A percentile compares a stretch with the other conserved stretches of the same genome.
These are phyloP conservation scores for Sinhomidia bicolor DNA, from an alignment of 2,888 invertebrate species.

Conservation along the genomic window DNA sequence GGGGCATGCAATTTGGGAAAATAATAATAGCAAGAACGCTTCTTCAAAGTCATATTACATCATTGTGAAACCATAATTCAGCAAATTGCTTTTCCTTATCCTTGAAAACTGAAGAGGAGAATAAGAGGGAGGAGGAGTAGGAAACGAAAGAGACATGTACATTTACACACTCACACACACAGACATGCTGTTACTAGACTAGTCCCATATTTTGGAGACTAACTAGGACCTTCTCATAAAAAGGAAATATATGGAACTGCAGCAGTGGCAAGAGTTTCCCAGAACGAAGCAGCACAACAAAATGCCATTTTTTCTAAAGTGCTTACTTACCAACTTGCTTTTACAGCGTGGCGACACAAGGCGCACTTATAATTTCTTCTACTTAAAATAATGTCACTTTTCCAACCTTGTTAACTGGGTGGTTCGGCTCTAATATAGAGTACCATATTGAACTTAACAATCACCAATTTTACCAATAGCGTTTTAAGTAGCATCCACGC, in stretches of 20 bases:
- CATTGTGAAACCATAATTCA: constrained; percentile 68
- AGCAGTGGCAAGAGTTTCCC: background rate
- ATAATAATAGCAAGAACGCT: constrained; percentile 53
- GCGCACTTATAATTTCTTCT: constrained; percentile 16
- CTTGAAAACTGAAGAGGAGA: constrained; percentile 60
- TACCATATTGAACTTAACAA: background rate
- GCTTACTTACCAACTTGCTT: background rate
- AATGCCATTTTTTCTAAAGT: constrained; percentile 15
- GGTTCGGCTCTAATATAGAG: background rate
- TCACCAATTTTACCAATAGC: background rate
- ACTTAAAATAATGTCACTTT: background rate
- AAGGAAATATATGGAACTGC: background rate
- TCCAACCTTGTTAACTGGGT: background rate
- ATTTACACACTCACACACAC: background rate
- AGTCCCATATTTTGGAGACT: no score
- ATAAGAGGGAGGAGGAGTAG: background rate
- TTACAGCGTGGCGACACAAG: background rate
- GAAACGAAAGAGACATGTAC: background rate
- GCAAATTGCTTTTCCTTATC: constrained; percentile 70
- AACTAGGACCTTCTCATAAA: background rate
- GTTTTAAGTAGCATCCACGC: background rate
- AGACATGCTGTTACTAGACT: no score
- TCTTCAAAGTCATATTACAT: constrained; percentile 69
- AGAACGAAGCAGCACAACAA: background rate
- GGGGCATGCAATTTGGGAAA: constrained; percentile 55